Percentiles rank a stretch among this genome's conserved stretches.
phyloP scores from a whole-genome alignment of 2,113 vertebrate species.

The Halichoeres trimaculatus region DNA sequence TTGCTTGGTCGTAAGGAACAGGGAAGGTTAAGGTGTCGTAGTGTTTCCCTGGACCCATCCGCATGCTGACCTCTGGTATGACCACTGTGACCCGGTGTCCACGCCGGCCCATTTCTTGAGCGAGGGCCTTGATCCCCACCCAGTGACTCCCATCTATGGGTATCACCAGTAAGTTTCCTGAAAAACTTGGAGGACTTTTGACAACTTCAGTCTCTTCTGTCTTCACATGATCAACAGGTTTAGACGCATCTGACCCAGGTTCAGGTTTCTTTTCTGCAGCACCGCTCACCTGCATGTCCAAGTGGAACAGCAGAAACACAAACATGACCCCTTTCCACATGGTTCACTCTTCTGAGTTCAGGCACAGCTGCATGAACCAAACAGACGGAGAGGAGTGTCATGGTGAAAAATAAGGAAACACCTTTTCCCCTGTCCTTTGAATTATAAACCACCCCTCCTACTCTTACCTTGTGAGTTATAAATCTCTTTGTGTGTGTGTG shows the following conservation, averaged over 20 bases:
- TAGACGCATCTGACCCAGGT: neutral
- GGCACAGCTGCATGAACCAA: neutral
- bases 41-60: constrained; percentile 80
- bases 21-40: constrained; percentile 76
- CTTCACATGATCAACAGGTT: neutral
- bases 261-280: neutral
- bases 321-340: constrained; percentile 52
- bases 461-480: no score
- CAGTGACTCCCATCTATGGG: constrained; percentile 92
- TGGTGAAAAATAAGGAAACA: neutral
- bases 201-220: neutral
- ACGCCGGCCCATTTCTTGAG: constrained; percentile 80
- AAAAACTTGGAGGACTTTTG: constrained; percentile 23
- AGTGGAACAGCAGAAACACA: constrained; percentile 49
- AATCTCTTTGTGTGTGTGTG: no score
- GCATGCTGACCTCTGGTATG: constrained; percentile 81
- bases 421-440: neutral
- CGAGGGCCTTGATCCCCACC: constrained; percentile 80
- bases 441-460: neutral
- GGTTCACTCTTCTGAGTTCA: neutral
- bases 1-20: constrained; percentile 72
- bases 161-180: constrained; percentile 86
- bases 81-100: constrained; percentile 84
- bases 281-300: neutral
- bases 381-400: neutral